Base-by-base conservation (phyloP, 2,113 vertebrate genomes). In the Hystrix brachyura region DNA sequence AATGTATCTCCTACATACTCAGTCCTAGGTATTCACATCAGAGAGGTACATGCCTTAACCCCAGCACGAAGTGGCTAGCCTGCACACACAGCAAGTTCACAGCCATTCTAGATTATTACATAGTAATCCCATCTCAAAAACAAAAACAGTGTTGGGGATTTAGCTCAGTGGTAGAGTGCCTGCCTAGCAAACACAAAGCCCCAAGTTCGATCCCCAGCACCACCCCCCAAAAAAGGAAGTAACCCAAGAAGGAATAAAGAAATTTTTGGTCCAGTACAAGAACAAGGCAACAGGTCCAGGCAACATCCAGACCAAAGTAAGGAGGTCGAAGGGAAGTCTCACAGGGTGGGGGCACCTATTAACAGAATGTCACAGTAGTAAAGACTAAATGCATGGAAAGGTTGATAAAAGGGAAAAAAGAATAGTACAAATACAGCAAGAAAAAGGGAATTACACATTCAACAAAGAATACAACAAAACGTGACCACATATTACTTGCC, bases 201-300 rank as follows among this genome's bases (percentile, higher is more conserved):
- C 38, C 38, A 38, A 38, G 38, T 38, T 38, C 38, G 38, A 38
- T 38, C 38, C 38, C 38, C 38, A 38, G 38, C 38, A 38, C 38
- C 38, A 38, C 38, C 38, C 38, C 38, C 38, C 18, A 10, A 57
- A 1, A 23, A 57, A 57, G 9, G 10, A 72, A 81, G 74, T 14
- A 53, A 62, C 23, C 67, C 14, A 48, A 83, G 53, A 85, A 67
- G n/a, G 29, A 38, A 69, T 9, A 18, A 55, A 84, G 38, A 65
- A 81, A 29, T 32, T 8, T 57, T 18, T 57, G 51, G 15, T 43
- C 11, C 32, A 38, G 17, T 38, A 62, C 86, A 18, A 72, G 21
- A 71, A 12, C 6, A 1, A 10, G 1, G 17, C 4, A 53, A 9
- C 18, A 46, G 6, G 12, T 29, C 38, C 11, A 15, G 5, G 10